Conservation (phyloP, 2,797 vertebrate genomes). For the Myotis pilosus region DNA sequence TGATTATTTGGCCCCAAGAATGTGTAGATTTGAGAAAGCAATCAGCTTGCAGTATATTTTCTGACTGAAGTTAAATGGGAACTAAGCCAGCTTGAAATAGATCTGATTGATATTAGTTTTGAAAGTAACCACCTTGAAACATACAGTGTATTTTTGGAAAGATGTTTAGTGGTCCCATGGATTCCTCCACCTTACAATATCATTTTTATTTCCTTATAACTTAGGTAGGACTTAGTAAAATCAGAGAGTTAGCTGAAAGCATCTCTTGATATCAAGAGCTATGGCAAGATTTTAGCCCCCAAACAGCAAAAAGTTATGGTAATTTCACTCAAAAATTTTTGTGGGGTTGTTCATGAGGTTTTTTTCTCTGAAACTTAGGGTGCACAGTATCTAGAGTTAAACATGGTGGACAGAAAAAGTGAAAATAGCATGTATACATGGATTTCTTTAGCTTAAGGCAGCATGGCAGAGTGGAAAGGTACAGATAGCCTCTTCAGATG, state of each 20-base stretch:
- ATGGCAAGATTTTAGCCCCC: neutral
- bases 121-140: neutral
- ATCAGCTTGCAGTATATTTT: neutral
- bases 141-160: neutral
- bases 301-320: neutral
- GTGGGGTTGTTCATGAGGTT: neutral
- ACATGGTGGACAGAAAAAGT: neutral
- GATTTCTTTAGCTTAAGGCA: neutral
- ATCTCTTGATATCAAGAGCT: neutral
- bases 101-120: neutral
- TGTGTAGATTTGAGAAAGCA: neutral
- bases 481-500: neutral
- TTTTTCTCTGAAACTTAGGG: neutral
- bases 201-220: neutral
- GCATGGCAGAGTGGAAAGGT: neutral
- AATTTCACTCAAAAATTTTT: neutral
- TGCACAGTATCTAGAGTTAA: neutral
- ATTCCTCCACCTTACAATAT: neutral
- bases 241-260: neutral
- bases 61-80: neutral
- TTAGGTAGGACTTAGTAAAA: neutral
- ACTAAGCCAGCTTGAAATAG: neutral
- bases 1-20: neutral
- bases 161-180: neutral
- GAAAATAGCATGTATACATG: neutral